phyloP scores from a whole-genome alignment of 2,888 invertebrate genomes.

The Aphodius granarius region DNA sequence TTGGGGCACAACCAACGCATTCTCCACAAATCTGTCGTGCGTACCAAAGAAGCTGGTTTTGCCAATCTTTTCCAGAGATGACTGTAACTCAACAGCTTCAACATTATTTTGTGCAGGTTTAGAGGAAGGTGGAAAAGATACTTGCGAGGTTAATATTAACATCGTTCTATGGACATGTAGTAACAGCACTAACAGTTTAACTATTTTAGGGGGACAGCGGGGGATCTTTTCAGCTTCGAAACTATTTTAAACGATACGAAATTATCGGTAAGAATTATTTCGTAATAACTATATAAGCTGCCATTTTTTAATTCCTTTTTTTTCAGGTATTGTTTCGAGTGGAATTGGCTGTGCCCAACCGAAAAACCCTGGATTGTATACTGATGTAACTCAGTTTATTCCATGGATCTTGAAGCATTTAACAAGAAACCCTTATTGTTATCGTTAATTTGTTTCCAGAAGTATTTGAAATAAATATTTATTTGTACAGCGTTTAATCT shows the following conservation, averaged over 20 bases:
- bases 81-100: constrained; percentile 20
- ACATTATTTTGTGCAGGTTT: constrained; percentile 35
- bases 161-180: background rate
- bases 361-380: constrained; percentile 31
- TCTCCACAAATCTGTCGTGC: constrained; percentile 27
- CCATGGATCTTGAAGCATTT: constrained; percentile 32
- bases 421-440: constrained; percentile 7
- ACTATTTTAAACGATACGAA: constrained; percentile 31
- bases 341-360: constrained; percentile 33
- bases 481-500: background rate
- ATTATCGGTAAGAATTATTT: constrained; percentile 24
- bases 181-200: background rate
- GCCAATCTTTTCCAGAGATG: constrained; percentile 28
- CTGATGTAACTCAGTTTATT: constrained; percentile 31
- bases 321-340: constrained; percentile 32
- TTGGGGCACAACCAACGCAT: constrained; percentile 31
- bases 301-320: background rate
- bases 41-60: constrained; percentile 28
- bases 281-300: background rate
- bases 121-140: constrained; percentile 30
- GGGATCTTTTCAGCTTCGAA: constrained; percentile 31
- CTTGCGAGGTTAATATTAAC: constrained; percentile 31
- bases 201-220: constrained; percentile 32
- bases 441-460: background rate
- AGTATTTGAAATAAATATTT: background rate